Evolutionary conservation across 1,140 invertebrate species (phyloP).

Genomic region (Yoshiicerus persimilis): DNA sequence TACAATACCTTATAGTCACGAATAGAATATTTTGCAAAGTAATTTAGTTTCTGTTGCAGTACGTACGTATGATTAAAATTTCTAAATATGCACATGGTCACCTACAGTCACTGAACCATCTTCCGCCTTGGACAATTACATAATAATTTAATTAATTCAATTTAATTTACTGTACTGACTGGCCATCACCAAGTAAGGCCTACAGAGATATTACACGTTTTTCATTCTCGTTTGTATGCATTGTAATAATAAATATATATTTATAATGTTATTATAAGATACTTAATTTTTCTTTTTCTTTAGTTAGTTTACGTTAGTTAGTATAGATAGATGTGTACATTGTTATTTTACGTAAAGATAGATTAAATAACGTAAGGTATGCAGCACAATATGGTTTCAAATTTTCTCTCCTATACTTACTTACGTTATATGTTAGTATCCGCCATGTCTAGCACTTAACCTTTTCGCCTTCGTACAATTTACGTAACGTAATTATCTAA

Average conservation of each 20-base stretch:
- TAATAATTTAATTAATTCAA: background rate
- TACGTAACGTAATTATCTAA: background rate
- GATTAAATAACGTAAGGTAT: background rate
- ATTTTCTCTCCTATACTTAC: background rate
- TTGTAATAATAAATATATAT: slow-evolving; percentile 24
- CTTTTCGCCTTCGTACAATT: background rate
- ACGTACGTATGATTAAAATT: background rate
- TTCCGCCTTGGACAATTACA: background rate
- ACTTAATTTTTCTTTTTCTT: background rate
- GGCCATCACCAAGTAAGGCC: slow-evolving; percentile 4
- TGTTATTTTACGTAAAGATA: background rate
- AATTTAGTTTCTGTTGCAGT: background rate
- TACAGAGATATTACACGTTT: slow-evolving; percentile 7
- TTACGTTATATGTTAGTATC: background rate
- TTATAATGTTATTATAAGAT: slow-evolving; percentile 13
- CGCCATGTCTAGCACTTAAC: background rate
- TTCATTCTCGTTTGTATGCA: slow-evolving; percentile 9
- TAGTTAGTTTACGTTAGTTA: background rate
- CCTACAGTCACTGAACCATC: background rate
- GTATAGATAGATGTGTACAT: background rate
- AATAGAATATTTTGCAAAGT: background rate
- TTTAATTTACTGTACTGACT: background rate
- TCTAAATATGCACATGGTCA: background rate
- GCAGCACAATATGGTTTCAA: background rate
- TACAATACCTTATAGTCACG: no score